Conservation (phyloP, 2,888 invertebrate species). For the Carterocephalus palaemon region DNA sequence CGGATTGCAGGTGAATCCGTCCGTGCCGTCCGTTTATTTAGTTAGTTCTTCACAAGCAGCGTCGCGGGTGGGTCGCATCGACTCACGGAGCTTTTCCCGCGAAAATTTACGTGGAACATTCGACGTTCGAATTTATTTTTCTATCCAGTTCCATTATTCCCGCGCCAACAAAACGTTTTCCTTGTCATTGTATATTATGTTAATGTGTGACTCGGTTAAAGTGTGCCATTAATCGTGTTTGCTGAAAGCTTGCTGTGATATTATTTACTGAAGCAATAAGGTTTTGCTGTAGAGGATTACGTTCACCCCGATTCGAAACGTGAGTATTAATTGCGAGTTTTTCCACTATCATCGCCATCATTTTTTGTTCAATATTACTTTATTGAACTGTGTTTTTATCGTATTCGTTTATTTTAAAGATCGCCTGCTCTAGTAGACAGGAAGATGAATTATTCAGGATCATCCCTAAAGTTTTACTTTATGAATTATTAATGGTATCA, state of each 20-base stretch:
- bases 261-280: constrained; percentile 34
- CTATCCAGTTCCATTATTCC: constrained; percentile 25
- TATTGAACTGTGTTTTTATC: neutral
- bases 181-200: constrained; percentile 40
- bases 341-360: neutral
- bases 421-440: constrained; percentile 2
- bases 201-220: constrained; percentile 52
- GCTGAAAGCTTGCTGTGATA: constrained; percentile 45
- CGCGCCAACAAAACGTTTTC: constrained; percentile 29
- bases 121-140: constrained; percentile 26
- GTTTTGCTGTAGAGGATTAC: constrained; percentile 34
- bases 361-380: neutral
- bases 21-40: too few species aligned
- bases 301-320: constrained; percentile 29
- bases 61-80: constrained; percentile 56
- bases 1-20: constrained; percentile 74
- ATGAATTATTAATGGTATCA: constrained; percentile 46
- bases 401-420: neutral
- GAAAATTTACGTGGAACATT: constrained; percentile 61
- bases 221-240: constrained; percentile 47
- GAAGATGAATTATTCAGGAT: constrained; percentile 45
- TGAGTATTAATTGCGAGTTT: constrained; percentile 32
- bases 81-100: constrained; percentile 57
- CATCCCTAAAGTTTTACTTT: constrained; percentile 41
- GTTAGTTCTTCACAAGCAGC: constrained; percentile 56